Base-by-base conservation (phyloP, 1,140 invertebrate species). In the Bicyclus anynana region DNA sequence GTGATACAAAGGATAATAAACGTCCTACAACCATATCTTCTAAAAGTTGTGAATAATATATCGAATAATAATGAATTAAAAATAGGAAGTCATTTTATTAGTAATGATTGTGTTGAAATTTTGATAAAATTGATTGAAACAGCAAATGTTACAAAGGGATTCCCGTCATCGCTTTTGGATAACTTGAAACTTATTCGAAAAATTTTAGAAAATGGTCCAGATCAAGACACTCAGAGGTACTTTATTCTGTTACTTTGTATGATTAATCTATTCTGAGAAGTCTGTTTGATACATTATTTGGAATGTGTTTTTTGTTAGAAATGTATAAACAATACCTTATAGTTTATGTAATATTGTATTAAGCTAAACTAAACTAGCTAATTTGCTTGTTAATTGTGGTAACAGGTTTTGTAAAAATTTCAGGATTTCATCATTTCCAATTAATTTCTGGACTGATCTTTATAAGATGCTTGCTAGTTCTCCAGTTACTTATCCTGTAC, bases 1-100 rank as follows among this genome's bases (percentile, higher is more conserved):
- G 57, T 89, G 2, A 50, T 88, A 13, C 75, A 85, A 62, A 82
- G 84, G 70, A 48, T 89, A 21, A 37, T 82, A 18, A 75, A 58
- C 52, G 46, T 86, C 5, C 38, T 81, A n/a, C 65, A 78, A 59
- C 65, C 62, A 2, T 42, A 72, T 57, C 48, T 84, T 1, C 52
- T 77, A 20, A 48, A 77, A 23, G 20, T 72, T 17, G 40, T 69
- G n/a, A 60, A 53, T 12, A 70, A 57, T 47, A 44, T 60, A 27
- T 56, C 35, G 13, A 44, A 64, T n/a, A 44, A 64, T n/a, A 37
- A 56, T 26, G 64, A 52, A 29, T 37, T 27, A 0, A 50, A 20
- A 23, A 20, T 14, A 17, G 23, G 50, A 9, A 51, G 16, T 5
- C 20, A 44, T 55, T 13, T 5, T n/a, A 16, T 42, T n/a, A 33